These are phyloP conservation scores for Epiperipatus broadwayi DNA, from an alignment of 2,888 invertebrate genomes.

Conservation along the genomic window DNA sequence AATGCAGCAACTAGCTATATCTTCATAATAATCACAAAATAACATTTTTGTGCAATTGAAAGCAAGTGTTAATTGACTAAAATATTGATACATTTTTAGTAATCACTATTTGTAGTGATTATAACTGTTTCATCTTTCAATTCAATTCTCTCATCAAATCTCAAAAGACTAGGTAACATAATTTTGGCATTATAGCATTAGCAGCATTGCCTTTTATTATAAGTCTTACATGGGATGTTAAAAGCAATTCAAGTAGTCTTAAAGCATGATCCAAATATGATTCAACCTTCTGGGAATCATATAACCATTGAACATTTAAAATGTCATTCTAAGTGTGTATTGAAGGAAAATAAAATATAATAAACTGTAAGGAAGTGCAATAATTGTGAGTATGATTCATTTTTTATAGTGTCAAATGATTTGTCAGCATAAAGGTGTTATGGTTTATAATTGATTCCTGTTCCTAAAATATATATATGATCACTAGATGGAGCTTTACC, in stretches of 20 bases:
- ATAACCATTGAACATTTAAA: slow-evolving; percentile 86
- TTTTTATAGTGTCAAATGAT: too few relatives aligned
- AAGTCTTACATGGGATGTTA: slow-evolving; percentile 76
- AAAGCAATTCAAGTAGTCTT: slow-evolving; percentile 74
- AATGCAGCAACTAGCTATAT: too few relatives aligned
- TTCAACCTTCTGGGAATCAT: slow-evolving; percentile 89
- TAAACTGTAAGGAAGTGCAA: too few relatives aligned
- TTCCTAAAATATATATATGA: too few relatives aligned
- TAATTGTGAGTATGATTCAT: too few relatives aligned
- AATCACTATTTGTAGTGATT: slow-evolving; percentile 91
- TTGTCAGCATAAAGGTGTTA: too few relatives aligned
- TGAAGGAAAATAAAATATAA: too few relatives aligned
- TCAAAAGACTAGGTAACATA: slow-evolving; percentile 79
- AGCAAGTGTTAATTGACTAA: too few relatives aligned
- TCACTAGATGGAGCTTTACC: too few relatives aligned
- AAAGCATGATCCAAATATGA: slow-evolving; percentile 73
- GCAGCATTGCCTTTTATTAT: slow-evolving; percentile 93
- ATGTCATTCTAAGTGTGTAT: slow-evolving; percentile 98
- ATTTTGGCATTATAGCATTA: slow-evolving; percentile 98
- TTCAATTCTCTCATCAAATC: slow-evolving; percentile 95
- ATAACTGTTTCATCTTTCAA: slow-evolving; percentile 92
- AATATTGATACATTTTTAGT: too few relatives aligned
- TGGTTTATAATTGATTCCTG: too few relatives aligned
- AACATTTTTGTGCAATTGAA: not conserved
- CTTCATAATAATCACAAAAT: too few relatives aligned